Conservation (phyloP, 2,797 vertebrate genomes). For the Todus mexicanus region DNA sequence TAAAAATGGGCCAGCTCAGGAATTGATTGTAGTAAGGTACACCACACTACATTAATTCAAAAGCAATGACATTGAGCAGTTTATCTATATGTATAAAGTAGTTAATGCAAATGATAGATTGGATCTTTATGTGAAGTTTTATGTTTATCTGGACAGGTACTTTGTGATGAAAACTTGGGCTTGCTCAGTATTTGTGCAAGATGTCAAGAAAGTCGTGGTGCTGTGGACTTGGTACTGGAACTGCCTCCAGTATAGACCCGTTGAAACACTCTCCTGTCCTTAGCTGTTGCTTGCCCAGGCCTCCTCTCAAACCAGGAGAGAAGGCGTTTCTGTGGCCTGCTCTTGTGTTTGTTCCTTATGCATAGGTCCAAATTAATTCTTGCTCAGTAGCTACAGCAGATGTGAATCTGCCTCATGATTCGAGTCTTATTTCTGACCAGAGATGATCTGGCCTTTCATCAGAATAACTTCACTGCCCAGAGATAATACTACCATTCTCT, state of each 20-base stretch:
- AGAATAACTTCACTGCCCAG: background rate
- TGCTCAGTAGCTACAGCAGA: background rate
- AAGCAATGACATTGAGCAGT: background rate
- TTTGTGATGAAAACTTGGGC: background rate
- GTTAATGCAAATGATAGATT: background rate
- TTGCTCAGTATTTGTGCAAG: background rate
- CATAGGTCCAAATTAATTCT: background rate
- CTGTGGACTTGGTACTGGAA: background rate
- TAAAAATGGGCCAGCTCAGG: background rate
- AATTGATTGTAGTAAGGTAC: background rate
- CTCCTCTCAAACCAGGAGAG: background rate
- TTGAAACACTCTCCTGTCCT: background rate
- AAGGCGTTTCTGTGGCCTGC: background rate
- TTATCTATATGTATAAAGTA: background rate
- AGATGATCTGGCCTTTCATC: background rate
- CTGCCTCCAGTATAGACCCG: background rate
- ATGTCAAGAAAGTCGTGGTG: background rate
- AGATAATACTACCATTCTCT: background rate
- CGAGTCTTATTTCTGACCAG: background rate
- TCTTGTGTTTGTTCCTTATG: background rate
- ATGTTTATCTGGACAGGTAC: background rate
- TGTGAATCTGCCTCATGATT: background rate
- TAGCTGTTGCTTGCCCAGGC: background rate
- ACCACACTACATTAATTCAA: background rate
- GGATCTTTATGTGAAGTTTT: background rate